Evolutionary conservation across 2,797 vertebrate genomes (phyloP).

Genomic region (Streptopelia turtur): DNA sequence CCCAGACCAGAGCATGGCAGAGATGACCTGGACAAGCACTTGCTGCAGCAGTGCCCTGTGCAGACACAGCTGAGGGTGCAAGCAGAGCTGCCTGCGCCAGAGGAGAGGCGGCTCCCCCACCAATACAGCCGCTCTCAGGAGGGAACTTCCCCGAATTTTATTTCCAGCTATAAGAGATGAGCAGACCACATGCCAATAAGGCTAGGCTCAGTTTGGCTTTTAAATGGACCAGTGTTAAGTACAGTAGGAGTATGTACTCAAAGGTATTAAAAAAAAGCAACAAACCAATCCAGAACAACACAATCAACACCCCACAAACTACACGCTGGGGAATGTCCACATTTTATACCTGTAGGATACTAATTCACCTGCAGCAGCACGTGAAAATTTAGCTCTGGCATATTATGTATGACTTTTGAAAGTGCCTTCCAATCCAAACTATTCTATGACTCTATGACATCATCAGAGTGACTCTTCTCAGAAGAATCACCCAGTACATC

Average conservation of each 20-base stretch:
- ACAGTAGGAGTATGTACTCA: neutral
- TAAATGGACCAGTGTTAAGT: accelerated
- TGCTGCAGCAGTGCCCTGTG: accelerated
- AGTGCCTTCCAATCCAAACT: no score
- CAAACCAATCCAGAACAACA: no score
- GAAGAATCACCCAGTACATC: neutral
- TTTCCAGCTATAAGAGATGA: neutral
- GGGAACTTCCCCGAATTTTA: neutral
- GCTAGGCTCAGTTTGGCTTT: neutral
- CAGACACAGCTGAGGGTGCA: neutral
- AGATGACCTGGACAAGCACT: neutral
- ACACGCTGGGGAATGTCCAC: neutral
- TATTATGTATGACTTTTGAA: neutral
- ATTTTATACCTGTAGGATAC: neutral
- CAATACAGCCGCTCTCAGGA: neutral
- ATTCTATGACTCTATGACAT: neutral
- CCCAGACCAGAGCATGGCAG: neutral
- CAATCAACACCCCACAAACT: neutral
- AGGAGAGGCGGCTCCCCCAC: neutral
- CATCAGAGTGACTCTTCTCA: neutral
- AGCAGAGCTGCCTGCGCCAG: accelerated
- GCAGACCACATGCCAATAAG: neutral
- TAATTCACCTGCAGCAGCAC: neutral
- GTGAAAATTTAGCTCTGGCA: neutral
- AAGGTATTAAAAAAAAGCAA: neutral